Evolutionary conservation across 2,888 invertebrate species (phyloP).

Genomic region (Eristalis intricaria): DNA sequence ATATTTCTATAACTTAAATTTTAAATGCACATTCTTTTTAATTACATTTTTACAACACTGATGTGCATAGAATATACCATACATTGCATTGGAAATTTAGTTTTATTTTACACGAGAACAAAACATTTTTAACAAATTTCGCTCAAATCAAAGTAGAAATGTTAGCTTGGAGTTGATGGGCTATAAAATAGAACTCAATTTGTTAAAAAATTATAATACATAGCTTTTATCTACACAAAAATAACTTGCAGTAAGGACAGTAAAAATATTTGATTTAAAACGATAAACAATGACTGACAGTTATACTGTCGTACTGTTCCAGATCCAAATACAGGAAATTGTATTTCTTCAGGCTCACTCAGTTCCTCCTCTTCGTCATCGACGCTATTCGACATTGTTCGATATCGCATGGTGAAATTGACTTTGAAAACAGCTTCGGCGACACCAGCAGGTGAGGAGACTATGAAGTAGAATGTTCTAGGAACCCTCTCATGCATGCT

Average conservation of each 20-base stretch:
- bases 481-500: constrained; percentile 82
- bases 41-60: constrained; percentile 63
- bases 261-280: constrained; percentile 6
- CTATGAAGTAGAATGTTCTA: constrained; percentile 81
- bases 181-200: constrained; percentile 18
- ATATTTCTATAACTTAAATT: constrained; percentile 55
- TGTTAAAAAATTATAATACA: not conserved
- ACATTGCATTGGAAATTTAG: not conserved
- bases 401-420: constrained; percentile 81
- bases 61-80: constrained; percentile 66
- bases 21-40: constrained; percentile 55
- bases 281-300: constrained; percentile 10
- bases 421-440: constrained; percentile 81
- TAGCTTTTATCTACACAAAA: constrained; percentile 9
- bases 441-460: constrained; percentile 81
- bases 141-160: constrained; percentile 6
- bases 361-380: constrained; percentile 80
- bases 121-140: constrained; percentile 25
- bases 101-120: constrained; percentile 31
- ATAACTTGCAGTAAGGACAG: constrained; percentile 5
- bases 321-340: constrained; percentile 80
- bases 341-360: constrained; percentile 81
- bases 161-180: not conserved
- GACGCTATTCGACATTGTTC: constrained; percentile 79
- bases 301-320: constrained; percentile 22